Evolutionary conservation across 2,888 invertebrate species (phyloP), one percentile per base, ranked within the genome.

Genomic region (Xestia sexstrigata): DNA sequence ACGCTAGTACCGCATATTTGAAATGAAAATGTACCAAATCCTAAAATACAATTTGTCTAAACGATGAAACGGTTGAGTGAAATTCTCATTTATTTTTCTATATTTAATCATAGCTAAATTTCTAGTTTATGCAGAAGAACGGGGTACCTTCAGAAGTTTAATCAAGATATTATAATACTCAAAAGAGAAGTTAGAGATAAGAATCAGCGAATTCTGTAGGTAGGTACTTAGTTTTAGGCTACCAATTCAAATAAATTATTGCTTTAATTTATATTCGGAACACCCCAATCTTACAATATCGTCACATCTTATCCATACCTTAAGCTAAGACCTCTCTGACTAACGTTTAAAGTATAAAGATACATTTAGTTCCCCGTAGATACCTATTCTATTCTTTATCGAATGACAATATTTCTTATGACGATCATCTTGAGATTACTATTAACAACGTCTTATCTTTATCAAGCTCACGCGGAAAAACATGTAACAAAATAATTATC

Each of bases 1-100:
- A 85, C 47, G 55, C 58, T 70, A 60, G 78, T 72, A 67, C 72
- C 68, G 69, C 65, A 65, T 72, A 74, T 70, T 79, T 73, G 49
- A 84, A 84, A 83, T 84, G 87, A 84, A 77, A 85, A 83, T 83
- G 83, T 83, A 72, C 69, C 49, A 86, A 83, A 86, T 86, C 83
- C 69, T 62, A 70, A 79, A 84, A 86, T 69, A 79, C 73, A 84
- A 84, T 84, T 84, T 86, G 84, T 84, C 80, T 83, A 79, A 79
- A 68, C 73, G 73, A 84, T 69, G 84, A 73, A 71, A 86, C 65
- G 87, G 70, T 86, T 68, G 70, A 84, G 84, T 76, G 75, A 79
- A 79, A 74, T 66, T 84, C 80, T 86, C 84, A 84, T 84, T 84
- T 86, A 79, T 79, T 86, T 86, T 84, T 78, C 70, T 79, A 76